Conservation (phyloP, 1,140 invertebrate genomes). For the Papilio helenus region DNA sequence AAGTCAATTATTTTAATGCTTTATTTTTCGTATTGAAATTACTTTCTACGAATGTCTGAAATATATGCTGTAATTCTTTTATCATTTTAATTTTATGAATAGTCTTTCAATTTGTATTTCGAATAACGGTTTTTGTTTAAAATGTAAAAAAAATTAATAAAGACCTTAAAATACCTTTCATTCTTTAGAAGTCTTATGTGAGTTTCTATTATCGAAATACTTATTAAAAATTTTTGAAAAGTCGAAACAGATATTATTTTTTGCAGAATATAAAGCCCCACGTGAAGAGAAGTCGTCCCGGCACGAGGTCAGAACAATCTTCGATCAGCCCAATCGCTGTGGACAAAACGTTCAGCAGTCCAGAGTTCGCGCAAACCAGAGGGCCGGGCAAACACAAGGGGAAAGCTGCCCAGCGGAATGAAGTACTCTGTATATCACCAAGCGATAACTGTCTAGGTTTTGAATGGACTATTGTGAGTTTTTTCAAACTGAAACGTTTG, state of each 20-base stretch:
- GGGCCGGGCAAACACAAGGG: not conserved
- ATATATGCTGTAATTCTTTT: not conserved
- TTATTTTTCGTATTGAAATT: not conserved
- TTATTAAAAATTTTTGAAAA: too few species aligned
- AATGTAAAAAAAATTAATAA: not conserved
- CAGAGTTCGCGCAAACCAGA: not conserved
- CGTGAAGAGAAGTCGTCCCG: not conserved
- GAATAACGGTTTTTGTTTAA: not conserved
- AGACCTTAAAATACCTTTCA: not conserved
- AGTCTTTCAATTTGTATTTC: not conserved
- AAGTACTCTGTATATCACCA: constrained; percentile 8
- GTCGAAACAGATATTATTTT: not conserved
- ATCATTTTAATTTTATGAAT: not conserved
- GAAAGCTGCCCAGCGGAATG: not conserved
- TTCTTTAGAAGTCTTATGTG: too few species aligned
- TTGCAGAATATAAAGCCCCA: constrained; percentile 18
- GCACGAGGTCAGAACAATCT: constrained; percentile 4
- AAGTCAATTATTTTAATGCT: not conserved
- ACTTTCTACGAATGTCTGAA: not conserved
- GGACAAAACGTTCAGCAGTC: constrained; percentile 27
- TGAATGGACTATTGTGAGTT: constrained; percentile 14
- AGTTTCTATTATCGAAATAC: too few species aligned
- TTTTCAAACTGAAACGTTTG: not conserved
- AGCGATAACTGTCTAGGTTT: not conserved
- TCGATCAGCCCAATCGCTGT: not conserved